phyloP scores from a whole-genome alignment of 2,113 vertebrate species.

The Polypterus bichir region DNA sequence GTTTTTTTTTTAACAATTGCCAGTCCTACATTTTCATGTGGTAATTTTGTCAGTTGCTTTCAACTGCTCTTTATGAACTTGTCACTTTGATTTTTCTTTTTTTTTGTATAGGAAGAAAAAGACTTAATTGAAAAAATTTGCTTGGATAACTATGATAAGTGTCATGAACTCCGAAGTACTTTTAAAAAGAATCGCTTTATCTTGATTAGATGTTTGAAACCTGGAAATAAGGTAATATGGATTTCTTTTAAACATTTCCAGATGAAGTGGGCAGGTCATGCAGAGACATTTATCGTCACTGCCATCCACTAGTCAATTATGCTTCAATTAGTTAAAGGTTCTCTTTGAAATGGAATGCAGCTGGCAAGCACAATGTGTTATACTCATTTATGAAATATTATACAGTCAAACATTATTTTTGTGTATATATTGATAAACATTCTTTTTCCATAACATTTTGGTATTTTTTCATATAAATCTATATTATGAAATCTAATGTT shows the following conservation, averaged over 20 bases:
- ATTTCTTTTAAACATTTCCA: slow-evolving; percentile 6
- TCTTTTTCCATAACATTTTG: too few relatives aligned
- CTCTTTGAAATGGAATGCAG: neutral
- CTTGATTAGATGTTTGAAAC: slow-evolving; percentile 55
- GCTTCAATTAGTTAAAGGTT: too few relatives aligned
- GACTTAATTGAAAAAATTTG: slow-evolving; percentile 78
- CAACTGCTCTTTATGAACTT: too few relatives aligned
- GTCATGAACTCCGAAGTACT: slow-evolving; percentile 71
- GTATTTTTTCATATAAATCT: too few relatives aligned
- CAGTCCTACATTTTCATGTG: too few relatives aligned
- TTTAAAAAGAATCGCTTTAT: slow-evolving; percentile 77
- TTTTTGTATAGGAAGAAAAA: slow-evolving; percentile 61
- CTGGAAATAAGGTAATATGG: slow-evolving; percentile 73
- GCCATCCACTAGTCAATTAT: too few relatives aligned
- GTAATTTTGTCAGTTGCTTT: too few relatives aligned
- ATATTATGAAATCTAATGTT: too few relatives aligned
- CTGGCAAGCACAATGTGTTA: slow-evolving; percentile 2
- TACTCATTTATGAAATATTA: neutral
- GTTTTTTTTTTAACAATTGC: too few relatives aligned
- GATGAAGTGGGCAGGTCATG: neutral
- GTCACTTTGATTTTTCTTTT: neutral
- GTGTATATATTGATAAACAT: too few relatives aligned
- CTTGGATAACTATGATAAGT: slow-evolving; percentile 79
- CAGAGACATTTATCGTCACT: too few relatives aligned
- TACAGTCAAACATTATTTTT: too few relatives aligned